These are phyloP conservation scores for Chrysaora quinquecirrha DNA, from an alignment of 30 jellyfish, hydroid and myxozoan species.

Conservation along the genomic window DNA sequence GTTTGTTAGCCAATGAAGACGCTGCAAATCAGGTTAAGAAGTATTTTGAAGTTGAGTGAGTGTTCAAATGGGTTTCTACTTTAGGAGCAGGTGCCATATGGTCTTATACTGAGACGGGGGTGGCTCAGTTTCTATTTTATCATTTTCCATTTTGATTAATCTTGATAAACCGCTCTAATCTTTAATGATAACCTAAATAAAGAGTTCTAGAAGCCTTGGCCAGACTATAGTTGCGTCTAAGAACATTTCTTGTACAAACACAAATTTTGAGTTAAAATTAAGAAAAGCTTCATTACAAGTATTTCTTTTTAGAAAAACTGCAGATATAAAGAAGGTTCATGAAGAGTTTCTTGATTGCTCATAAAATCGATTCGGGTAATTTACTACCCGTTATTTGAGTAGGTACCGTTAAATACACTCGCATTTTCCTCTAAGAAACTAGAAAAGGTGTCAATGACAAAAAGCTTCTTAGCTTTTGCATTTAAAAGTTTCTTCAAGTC, in stretches of 20 bases:
- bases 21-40: not conserved
- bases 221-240: not conserved
- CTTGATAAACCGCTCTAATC: not conserved
- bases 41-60: not conserved
- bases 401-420: too few relatives aligned
- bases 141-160: not conserved
- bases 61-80: not conserved
- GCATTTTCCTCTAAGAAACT: too few relatives aligned
- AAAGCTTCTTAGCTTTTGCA: too few relatives aligned
- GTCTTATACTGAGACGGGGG: not conserved
- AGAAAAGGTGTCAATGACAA: too few relatives aligned
- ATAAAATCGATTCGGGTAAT: too few relatives aligned
- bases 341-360: too few relatives aligned
- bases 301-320: too few relatives aligned
- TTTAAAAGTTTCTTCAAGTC: too few relatives aligned
- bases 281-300: too few relatives aligned
- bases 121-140: not conserved
- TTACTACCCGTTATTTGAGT: too few relatives aligned
- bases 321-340: too few relatives aligned
- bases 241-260: not conserved
- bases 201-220: not conserved
- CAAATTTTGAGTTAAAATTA: too few relatives aligned
- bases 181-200: not conserved
- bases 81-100: constrained; percentile 9
- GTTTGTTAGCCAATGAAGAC: not conserved